These are phyloP conservation scores for Scolopax bukidnonensis DNA, from an alignment of 2,797 vertebrate genomes.

Conservation along the genomic window DNA sequence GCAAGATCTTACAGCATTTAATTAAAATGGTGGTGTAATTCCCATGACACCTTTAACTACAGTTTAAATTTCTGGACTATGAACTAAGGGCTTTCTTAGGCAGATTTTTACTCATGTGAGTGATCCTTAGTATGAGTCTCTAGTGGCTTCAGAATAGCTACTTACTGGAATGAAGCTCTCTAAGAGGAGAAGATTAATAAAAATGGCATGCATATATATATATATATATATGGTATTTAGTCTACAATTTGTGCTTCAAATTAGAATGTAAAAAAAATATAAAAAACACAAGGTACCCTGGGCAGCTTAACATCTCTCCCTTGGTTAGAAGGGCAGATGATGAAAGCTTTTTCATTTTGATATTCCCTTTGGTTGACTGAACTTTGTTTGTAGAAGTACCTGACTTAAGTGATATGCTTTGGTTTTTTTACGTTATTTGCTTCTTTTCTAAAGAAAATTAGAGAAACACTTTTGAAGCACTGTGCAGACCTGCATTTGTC, in stretches of 20 bases:
- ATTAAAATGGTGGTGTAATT: constrained; percentile 72
- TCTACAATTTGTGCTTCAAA: no score
- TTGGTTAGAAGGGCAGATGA: neutral
- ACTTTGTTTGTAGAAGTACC: neutral
- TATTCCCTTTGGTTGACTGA: neutral
- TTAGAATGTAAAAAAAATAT: neutral
- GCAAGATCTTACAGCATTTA: constrained; percentile 69
- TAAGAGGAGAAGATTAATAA: neutral
- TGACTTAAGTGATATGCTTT: neutral
- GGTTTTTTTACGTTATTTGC: neutral
- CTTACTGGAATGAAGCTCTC: constrained; percentile 34
- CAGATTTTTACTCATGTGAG: constrained; percentile 52
- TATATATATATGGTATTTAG: neutral
- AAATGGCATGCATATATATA: neutral
- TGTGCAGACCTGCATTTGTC: neutral
- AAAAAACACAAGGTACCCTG: neutral
- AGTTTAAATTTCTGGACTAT: constrained; percentile 64
- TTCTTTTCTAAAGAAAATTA: neutral
- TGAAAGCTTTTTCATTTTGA: neutral
- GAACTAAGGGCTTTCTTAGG: constrained; percentile 60
- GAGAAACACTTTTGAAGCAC: neutral
- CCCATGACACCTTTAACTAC: constrained; percentile 68
- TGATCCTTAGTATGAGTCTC: constrained; percentile 29
- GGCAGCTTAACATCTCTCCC: neutral
- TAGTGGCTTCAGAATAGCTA: constrained; percentile 37